Evolutionary conservation across 2,888 invertebrate genomes (phyloP).

Genomic region (Andrena trimmerana): DNA sequence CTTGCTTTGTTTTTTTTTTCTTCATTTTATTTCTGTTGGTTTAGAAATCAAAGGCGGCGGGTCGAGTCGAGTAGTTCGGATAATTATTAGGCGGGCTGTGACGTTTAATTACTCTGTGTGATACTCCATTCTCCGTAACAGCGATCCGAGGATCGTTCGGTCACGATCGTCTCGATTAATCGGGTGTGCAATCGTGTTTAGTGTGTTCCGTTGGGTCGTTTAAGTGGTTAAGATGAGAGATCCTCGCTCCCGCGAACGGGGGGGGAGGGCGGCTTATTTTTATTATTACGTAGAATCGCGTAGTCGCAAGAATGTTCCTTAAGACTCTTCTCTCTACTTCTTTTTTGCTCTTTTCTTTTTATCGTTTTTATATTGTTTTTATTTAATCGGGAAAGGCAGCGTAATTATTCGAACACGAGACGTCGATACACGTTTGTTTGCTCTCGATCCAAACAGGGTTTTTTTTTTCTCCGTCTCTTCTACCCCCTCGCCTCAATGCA

Average conservation of each 20-base stretch:
- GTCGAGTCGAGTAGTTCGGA: constrained; percentile 52
- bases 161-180: constrained; percentile 50
- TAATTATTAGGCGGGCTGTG: constrained; percentile 58
- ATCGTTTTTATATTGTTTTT: constrained; percentile 16
- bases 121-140: constrained; percentile 28
- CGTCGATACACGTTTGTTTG: constrained; percentile 60
- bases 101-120: constrained; percentile 41
- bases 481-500: not conserved
- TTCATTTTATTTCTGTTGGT: constrained; percentile 6
- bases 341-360: constrained; percentile 1
- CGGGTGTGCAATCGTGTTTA: constrained; percentile 24
- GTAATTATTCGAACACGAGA: constrained; percentile 75
- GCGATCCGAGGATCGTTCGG: constrained; percentile 51
- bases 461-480: not conserved
- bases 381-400: constrained; percentile 74
- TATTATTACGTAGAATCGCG: constrained; percentile 24
- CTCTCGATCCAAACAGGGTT: constrained; percentile 26
- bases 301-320: constrained; percentile 22
- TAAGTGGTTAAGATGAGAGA: constrained; percentile 11
- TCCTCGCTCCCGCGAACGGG: not conserved
- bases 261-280: not conserved
- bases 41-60: constrained; percentile 74
- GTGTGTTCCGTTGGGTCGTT: constrained; percentile 12
- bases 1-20: constrained; percentile 5
- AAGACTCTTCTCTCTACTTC: constrained; percentile 21